These are phyloP conservation scores for Magallana ariakensis DNA, from an alignment of 1,140 invertebrate species.

Conservation along the genomic window DNA sequence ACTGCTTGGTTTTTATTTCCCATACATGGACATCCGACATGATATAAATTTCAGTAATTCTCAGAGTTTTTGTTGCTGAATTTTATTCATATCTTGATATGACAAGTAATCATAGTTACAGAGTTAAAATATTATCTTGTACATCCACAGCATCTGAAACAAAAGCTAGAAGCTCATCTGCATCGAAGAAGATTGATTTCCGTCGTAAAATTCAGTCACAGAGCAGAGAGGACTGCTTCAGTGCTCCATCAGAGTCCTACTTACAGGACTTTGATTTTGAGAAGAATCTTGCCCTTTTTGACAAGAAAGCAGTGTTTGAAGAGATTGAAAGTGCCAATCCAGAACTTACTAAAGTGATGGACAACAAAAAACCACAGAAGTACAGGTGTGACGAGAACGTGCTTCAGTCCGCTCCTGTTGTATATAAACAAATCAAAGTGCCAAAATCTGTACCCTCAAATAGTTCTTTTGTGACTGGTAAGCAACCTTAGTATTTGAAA, in stretches of 20 bases:
- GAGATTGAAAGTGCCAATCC: constrained; percentile 83
- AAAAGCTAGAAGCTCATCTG: constrained; percentile 54
- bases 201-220: constrained; percentile 51
- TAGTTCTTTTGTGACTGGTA: constrained; percentile 88
- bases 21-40: too few relatives aligned
- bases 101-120: too few relatives aligned
- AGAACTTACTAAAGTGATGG: constrained; percentile 55
- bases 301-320: constrained; percentile 88
- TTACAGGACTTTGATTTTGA: constrained; percentile 94
- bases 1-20: too few relatives aligned
- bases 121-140: neutral
- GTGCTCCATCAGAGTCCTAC: constrained; percentile 82
- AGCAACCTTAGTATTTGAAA: neutral
- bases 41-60: too few relatives aligned
- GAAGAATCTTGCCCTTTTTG: constrained; percentile 93
- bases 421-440: constrained; percentile 85
- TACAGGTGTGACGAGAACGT: constrained; percentile 93
- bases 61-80: neutral
- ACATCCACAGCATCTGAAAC: constrained; percentile 62
- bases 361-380: constrained; percentile 75
- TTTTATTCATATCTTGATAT: neutral
- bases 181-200: constrained; percentile 73
- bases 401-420: constrained; percentile 84
- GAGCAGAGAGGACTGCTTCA: constrained; percentile 83
- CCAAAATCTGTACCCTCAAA: constrained; percentile 81